Evolutionary conservation across 2,797 vertebrate genomes (phyloP).

Genomic region (Pagetopsis macropterus): DNA sequence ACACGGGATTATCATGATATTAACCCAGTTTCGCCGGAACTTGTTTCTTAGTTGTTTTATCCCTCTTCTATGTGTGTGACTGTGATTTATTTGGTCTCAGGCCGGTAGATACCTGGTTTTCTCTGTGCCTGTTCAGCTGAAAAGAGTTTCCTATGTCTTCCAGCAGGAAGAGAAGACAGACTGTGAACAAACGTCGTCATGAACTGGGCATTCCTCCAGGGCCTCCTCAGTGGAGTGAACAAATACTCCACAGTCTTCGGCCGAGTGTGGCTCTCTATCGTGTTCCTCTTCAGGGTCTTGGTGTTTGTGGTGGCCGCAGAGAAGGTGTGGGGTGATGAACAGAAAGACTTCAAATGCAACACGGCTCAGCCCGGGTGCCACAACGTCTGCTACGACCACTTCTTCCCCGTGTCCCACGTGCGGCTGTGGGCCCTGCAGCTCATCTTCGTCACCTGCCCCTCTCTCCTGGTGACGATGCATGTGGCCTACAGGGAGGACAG

Average conservation of each 20-base stretch:
- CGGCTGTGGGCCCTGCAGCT: slow-evolving; percentile 98
- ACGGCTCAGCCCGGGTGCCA: slow-evolving; percentile 93
- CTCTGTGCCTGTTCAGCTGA: slow-evolving; percentile 20
- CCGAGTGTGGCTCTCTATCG: slow-evolving; percentile 94
- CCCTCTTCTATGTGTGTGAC: not conserved
- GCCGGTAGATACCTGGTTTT: slow-evolving; percentile 3
- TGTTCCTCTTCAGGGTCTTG: slow-evolving; percentile 95
- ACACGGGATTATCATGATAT: not conserved
- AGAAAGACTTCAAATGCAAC: slow-evolving; percentile 96
- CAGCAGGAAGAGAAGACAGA: slow-evolving; percentile 55
- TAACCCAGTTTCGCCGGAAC: not conserved
- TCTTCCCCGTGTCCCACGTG: slow-evolving; percentile 94
- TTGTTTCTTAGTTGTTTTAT: not conserved
- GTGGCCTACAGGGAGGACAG: slow-evolving; percentile 92
- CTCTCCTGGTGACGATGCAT: slow-evolving; percentile 94
- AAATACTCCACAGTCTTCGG: slow-evolving; percentile 96
- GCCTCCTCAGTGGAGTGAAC: slow-evolving; percentile 92
- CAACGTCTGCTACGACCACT: slow-evolving; percentile 94
- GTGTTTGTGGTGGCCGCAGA: slow-evolving; percentile 95
- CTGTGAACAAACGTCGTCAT: slow-evolving; percentile 76
- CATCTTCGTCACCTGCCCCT: slow-evolving; percentile 98
- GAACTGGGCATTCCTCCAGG: slow-evolving; percentile 94
- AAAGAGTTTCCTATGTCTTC: slow-evolving; percentile 48
- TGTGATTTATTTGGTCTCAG: slow-evolving; percentile 1
- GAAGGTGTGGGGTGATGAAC: slow-evolving; percentile 94